Evolutionary conservation across 2,888 invertebrate species (phyloP).

Genomic region (Leptinotarsa haldemani): DNA sequence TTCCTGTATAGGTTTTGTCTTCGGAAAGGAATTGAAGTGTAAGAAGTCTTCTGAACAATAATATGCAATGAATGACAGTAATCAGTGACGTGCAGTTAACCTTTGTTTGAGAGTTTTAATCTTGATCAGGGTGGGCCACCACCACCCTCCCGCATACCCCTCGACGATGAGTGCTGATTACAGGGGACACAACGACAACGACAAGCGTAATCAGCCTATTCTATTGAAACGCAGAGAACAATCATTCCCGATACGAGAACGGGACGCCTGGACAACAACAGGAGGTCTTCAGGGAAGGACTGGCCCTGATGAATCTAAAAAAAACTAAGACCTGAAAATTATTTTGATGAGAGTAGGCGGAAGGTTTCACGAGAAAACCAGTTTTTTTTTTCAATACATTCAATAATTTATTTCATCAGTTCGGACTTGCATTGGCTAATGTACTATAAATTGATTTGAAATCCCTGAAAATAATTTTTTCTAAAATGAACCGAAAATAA

Average conservation of each 20-base stretch:
- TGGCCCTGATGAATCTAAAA: conserved; percentile 20
- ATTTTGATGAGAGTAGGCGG: too few relatives aligned
- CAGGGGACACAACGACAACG: conserved; percentile 53
- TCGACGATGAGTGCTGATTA: conserved; percentile 53
- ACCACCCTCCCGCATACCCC: conserved; percentile 35
- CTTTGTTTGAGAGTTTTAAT: conserved; percentile 64
- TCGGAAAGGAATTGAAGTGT: conserved; percentile 42
- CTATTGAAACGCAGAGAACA: conserved; percentile 58
- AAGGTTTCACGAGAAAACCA: too few relatives aligned
- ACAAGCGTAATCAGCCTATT: conserved; percentile 61
- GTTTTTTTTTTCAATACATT: too few relatives aligned
- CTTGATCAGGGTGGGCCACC: conserved; percentile 56
- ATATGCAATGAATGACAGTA: conserved; percentile 44
- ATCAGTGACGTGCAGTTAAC: conserved; percentile 56
- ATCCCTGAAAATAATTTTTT: too few relatives aligned
- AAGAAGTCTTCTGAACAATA: conserved; percentile 43
- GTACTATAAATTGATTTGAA: too few relatives aligned
- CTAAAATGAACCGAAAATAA: too few relatives aligned
- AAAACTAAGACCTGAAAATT: neutral
- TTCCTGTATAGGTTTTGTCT: conserved; percentile 8
- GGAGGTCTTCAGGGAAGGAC: conserved; percentile 25
- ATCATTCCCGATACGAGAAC: conserved; percentile 45
- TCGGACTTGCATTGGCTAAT: too few relatives aligned
- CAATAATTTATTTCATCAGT: too few relatives aligned
- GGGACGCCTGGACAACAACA: conserved; percentile 48